A percentile compares a stretch with the other conserved stretches of the same genome.
Evolutionary conservation across 1,140 invertebrate genomes (phyloP).

Genomic region (Pseudomyrmex cubaensis): DNA sequence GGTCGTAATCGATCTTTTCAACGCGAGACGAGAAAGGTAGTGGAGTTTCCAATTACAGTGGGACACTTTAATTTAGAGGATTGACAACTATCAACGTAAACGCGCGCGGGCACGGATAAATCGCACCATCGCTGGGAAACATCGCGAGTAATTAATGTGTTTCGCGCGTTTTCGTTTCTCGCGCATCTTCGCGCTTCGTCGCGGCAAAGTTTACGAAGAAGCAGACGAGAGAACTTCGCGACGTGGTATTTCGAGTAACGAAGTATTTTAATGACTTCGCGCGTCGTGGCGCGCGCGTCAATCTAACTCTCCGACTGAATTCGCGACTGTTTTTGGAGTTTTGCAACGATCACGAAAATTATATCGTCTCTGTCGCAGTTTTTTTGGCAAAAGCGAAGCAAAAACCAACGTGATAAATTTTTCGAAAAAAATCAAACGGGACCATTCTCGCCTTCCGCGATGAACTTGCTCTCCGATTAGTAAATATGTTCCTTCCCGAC

Average conservation of each 20-base stretch:
- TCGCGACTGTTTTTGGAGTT: conserved; percentile 16
- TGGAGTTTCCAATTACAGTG: neutral
- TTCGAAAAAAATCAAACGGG: neutral
- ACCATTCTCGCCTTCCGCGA: conserved; percentile 72
- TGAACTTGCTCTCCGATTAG: conserved; percentile 75
- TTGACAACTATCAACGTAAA: neutral
- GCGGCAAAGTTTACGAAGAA: conserved; percentile 11
- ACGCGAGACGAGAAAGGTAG: too few species aligned
- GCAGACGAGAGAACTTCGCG: conserved; percentile 3
- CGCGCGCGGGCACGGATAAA: neutral
- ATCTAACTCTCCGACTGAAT: conserved; percentile 17
- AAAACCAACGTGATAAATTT: neutral
- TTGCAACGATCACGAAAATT: neutral
- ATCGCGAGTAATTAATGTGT: conserved; percentile 6
- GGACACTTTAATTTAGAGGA: neutral
- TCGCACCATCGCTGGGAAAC: conserved; percentile 37
- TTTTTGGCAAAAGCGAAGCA: neutral
- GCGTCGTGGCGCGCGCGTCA: neutral
- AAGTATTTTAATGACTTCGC: conserved; percentile 23
- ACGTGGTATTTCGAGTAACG: conserved; percentile 7
- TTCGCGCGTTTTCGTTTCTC: neutral
- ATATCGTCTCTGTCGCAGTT: neutral
- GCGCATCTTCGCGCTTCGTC: neutral
- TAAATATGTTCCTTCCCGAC: conserved; percentile 67
- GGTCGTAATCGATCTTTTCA: neutral